Evolutionary conservation across 2,113 vertebrate genomes (phyloP).

Genomic region (Syngnathus scovelli): DNA sequence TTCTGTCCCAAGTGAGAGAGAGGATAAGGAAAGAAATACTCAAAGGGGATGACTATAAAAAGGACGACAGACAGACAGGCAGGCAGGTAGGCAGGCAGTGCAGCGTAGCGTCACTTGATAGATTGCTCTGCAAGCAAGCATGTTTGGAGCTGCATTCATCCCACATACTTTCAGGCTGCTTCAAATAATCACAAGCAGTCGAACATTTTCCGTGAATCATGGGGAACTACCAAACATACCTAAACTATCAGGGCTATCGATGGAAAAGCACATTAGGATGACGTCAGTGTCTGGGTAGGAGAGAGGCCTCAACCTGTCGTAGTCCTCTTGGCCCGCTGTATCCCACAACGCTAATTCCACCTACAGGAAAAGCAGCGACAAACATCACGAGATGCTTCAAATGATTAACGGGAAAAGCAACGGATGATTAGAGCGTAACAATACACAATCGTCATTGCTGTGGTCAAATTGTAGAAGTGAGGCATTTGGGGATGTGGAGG

Average conservation of each 20-base stretch:
- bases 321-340: conserved; percentile 96
- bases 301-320: conserved; percentile 90
- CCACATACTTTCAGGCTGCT: conserved; percentile 30
- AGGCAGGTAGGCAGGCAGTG: conserved; percentile 14
- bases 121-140: conserved; percentile 46
- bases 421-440: conserved; percentile 6
- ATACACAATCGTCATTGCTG: neutral
- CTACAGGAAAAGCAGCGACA: conserved; percentile 55
- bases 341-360: conserved; percentile 97
- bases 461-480: neutral
- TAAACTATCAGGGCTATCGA: conserved; percentile 95
- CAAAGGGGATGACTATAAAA: conserved; percentile 16
- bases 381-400: neutral
- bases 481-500: neutral
- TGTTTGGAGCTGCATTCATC: conserved; percentile 52
- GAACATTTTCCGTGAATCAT: neutral
- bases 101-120: conserved; percentile 36
- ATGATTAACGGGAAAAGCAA: neutral
- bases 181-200: neutral
- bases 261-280: conserved; percentile 98
- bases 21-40: conserved; percentile 22
- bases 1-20: conserved; percentile 67
- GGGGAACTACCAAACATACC: conserved; percentile 60
- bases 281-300: conserved; percentile 97
- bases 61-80: conserved; percentile 5